Percentiles rank a stretch among this genome's conserved stretches.
Conservation (phyloP, 2,888 invertebrate genomes). For the Copidosoma aretas region DNA sequence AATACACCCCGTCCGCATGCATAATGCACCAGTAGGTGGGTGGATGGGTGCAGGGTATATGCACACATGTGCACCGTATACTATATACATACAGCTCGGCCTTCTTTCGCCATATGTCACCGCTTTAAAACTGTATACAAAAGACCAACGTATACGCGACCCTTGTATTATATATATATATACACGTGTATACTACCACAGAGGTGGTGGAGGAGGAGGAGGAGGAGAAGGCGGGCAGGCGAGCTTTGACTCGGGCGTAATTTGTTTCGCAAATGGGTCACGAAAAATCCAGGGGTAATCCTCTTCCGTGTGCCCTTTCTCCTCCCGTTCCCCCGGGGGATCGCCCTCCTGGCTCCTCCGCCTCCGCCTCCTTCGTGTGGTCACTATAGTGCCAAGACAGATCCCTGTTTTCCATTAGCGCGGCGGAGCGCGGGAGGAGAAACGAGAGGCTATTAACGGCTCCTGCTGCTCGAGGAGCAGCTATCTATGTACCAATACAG, state of each 20-base stretch:
- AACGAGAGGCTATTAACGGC: constrained; percentile 29
- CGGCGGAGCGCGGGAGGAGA: neutral
- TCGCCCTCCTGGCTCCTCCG: neutral
- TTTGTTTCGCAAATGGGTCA: constrained; percentile 29
- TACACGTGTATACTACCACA: no score
- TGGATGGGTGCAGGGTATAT: no score
- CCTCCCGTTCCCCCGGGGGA: constrained; percentile 1
- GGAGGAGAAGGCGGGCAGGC: no score
- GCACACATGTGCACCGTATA: no score
- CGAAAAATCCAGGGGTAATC: constrained; percentile 21
- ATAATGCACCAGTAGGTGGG: neutral
- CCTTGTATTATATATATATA: no score
- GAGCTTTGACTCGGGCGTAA: constrained; percentile 8
- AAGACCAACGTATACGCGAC: no score
- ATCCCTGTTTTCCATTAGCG: constrained; percentile 38
- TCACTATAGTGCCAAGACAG: constrained; percentile 26
- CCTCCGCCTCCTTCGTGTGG: constrained; percentile 4
- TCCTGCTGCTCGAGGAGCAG: neutral
- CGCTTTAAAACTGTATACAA: neutral
- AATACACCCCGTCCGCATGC: neutral
- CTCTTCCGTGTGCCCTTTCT: no score
- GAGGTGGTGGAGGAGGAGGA: no score
- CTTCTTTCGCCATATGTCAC: neutral
- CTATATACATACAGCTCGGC: no score
- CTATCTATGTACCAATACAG: no score